Evolutionary conservation across 2,113 vertebrate genomes (phyloP).

Genomic region (Mirza zaza): DNA sequence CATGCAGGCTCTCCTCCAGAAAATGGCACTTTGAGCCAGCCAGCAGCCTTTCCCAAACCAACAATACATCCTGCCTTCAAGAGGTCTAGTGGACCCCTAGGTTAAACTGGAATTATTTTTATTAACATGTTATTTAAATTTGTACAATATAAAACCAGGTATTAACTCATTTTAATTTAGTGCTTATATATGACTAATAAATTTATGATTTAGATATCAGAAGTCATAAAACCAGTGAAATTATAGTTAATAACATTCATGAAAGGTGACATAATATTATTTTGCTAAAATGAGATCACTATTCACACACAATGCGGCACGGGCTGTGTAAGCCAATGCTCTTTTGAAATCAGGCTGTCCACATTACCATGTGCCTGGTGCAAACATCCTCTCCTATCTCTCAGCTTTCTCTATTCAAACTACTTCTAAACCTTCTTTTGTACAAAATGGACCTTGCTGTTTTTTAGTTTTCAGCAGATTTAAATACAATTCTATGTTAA

Average conservation of each 20-base stretch:
- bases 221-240: not conserved
- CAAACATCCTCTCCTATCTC: not conserved
- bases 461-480: not conserved
- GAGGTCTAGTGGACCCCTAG: not conserved
- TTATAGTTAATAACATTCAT: not conserved
- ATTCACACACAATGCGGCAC: not conserved
- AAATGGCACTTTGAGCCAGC: not conserved
- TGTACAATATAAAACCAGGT: not conserved
- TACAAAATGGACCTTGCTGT: not conserved
- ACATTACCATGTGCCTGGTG: fast-evolving
- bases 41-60: not conserved
- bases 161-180: not conserved
- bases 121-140: not conserved
- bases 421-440: not conserved
- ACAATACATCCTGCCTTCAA: not conserved
- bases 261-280: not conserved
- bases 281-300: not conserved
- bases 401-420: not conserved
- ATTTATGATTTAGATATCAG: not conserved
- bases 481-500: not conserved
- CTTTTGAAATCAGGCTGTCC: not conserved
- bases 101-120: not conserved
- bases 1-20: not conserved
- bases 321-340: not conserved
- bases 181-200: not conserved